Evolutionary conservation across 92 coral and sea anemone species (phyloP), one percentile per base, ranked within the genome.

Genomic region (Zoanthus sociatus): DNA sequence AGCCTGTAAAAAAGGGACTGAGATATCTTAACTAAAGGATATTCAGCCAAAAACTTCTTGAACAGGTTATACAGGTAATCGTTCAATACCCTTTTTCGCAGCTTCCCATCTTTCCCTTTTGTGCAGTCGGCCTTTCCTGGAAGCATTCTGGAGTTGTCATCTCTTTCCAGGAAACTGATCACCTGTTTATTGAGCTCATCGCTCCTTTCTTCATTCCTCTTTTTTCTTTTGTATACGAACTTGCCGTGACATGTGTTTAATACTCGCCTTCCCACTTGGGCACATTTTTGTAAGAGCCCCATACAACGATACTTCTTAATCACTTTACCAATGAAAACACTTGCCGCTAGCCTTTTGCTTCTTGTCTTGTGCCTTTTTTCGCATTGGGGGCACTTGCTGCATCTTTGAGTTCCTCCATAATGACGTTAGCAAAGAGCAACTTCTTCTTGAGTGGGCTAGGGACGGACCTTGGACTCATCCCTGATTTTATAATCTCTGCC

Each of bases 101-200:
- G 45, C 50, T 79, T 79, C 63, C 72, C 84, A 18, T 58, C 44
- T 12, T 42, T 17, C 61, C 72, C 42, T 30, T 17, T 37, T 56
- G 70, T 83, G 61, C 60, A 83, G 71, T 68, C 77, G 30, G 64
- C 87, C 77, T 68, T 83, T 17, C 87, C 87, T 20, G 87, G 87
- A 21, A 44, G 33, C 78, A 69, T 69, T 67, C 87, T 54, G 60
- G 78, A 83, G 50, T 83, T 83, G 71, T 83, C 87, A 67, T 83
- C 87, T 46, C 87, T 83, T 44, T 83, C 77, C 44, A 83, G 87
- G 33, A 69, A 83, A 33, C 63, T 61, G 68, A 61, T 61, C 68
- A 61, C 68, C 15, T 61, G 68, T 61, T 61, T 61, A 18, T 61
- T 61, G 68, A 61, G 68, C 68, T 61, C 68, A 61, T 61, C 26